phyloP scores from a whole-genome alignment of 2,888 invertebrate genomes.

The Lasioglossum vierecki region DNA sequence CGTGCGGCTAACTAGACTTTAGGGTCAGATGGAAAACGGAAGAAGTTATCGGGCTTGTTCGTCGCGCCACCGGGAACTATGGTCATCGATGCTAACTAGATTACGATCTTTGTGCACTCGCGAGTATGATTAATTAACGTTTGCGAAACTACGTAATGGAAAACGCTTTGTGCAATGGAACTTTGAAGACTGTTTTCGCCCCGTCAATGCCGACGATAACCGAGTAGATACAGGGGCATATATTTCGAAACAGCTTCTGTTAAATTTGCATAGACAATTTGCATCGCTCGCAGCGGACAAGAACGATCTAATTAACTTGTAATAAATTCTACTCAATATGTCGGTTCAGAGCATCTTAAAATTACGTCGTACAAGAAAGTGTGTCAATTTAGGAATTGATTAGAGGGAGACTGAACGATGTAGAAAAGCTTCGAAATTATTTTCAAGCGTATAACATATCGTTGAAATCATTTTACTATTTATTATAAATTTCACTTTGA shows the following conservation, averaged over 20 bases:
- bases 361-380: no score
- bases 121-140: neutral
- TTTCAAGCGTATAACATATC: no score
- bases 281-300: no score
- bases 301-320: neutral
- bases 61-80: neutral
- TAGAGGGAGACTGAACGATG: no score
- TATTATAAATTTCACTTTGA: no score
- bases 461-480: no score
- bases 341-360: no score
- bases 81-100: neutral
- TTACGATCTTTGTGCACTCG: neutral
- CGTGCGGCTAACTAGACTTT: neutral
- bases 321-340: no score
- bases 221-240: neutral
- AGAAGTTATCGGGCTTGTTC: neutral
- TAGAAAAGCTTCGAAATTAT: no score
- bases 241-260: neutral
- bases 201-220: neutral
- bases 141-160: neutral
- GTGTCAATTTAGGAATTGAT: no score
- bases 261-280: neutral
- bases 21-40: neutral
- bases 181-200: neutral
- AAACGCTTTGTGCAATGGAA: neutral